A percentile compares a stretch with the other conserved stretches of the same genome.
These are phyloP conservation scores for Chrysomela aeneicollis DNA, from an alignment of 2,888 invertebrate genomes.

Conservation along the genomic window DNA sequence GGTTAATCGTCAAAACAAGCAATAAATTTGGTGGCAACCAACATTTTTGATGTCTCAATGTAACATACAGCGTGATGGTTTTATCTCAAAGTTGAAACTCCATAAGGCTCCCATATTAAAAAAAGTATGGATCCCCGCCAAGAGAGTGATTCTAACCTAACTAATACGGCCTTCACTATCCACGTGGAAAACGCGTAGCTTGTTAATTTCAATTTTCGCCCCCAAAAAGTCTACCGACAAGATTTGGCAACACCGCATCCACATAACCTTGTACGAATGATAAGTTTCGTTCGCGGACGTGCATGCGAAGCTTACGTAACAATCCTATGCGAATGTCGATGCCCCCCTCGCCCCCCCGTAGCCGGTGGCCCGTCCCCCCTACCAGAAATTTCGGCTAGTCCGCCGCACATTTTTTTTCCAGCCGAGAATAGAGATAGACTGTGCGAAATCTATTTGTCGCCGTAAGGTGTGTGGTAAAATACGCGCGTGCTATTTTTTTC, in stretches of 20 bases:
- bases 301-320: slow-evolving; percentile 58
- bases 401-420: slow-evolving; percentile 59
- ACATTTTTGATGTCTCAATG: too few species aligned
- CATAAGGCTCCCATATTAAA: too few species aligned
- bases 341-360: slow-evolving; percentile 46
- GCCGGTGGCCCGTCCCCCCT: slow-evolving; percentile 51
- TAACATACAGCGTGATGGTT: too few species aligned
- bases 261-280: slow-evolving; percentile 51
- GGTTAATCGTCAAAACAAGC: too few species aligned
- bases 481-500: background rate
- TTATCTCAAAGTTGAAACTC: too few species aligned
- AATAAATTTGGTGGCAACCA: too few species aligned
- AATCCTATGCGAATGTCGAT: slow-evolving; percentile 53
- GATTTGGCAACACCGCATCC: slow-evolving; percentile 30
- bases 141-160: too few species aligned
- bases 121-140: too few species aligned
- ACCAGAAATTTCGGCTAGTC: slow-evolving; percentile 57
- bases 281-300: slow-evolving; percentile 52
- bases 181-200: too few species aligned
- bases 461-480: slow-evolving; percentile 30
- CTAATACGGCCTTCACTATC: too few species aligned
- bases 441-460: slow-evolving; percentile 52
- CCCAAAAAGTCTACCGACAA: too few species aligned
- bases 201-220: too few species aligned
- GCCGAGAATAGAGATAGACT: slow-evolving; percentile 60